Conservation (phyloP, 2,797 vertebrate genomes). For the Rhincodon typus region DNA sequence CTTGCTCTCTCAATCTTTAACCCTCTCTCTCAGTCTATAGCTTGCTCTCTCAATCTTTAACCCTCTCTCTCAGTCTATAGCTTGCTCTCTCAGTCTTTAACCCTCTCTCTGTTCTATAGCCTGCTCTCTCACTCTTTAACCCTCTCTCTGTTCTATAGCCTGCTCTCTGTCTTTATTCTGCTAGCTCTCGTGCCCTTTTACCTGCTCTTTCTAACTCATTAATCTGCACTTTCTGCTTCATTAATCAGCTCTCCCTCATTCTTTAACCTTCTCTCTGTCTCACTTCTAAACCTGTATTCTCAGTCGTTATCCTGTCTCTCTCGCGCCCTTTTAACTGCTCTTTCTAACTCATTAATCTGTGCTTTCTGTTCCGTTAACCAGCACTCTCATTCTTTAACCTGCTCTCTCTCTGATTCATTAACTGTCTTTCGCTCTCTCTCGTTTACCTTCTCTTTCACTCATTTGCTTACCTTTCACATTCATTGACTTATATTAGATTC, state of each 20-base stretch:
- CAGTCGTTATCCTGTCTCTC: background rate
- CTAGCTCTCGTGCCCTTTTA: background rate
- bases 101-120: background rate
- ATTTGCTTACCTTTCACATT: background rate
- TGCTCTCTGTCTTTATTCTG: background rate
- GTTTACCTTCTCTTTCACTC: background rate
- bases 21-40: too few species aligned
- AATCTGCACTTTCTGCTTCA: background rate
- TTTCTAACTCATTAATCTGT: background rate
- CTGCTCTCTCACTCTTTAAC: background rate
- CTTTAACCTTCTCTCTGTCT: background rate
- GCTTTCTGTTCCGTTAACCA: background rate
- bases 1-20: too few species aligned
- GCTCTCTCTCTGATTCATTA: background rate
- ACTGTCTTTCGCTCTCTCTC: background rate
- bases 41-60: too few species aligned
- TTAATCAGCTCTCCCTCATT: background rate
- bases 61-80: too few species aligned
- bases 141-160: background rate
- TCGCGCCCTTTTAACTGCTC: background rate
- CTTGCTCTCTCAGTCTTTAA: background rate
- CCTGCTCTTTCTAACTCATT: background rate
- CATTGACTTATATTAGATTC: too few species aligned
- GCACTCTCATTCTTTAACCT: background rate
- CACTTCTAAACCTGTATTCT: background rate